A percentile compares a stretch with the other conserved stretches of the same genome.
These are phyloP conservation scores for Rhabditoides inermis DNA, from an alignment of 2,888 invertebrate species.

Conservation along the genomic window DNA sequence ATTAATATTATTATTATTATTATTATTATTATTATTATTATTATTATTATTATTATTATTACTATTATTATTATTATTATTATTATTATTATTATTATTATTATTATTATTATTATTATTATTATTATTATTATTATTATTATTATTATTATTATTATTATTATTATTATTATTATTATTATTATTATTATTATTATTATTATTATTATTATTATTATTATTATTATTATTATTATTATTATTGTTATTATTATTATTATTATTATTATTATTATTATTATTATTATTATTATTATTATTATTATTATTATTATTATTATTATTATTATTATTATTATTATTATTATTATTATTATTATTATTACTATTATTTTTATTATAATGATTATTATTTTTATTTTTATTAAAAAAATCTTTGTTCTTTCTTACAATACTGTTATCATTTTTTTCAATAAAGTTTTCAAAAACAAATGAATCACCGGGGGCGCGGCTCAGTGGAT, in stretches of 20 bases:
- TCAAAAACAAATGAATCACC: too few relatives aligned
- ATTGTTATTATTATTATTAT: background rate
- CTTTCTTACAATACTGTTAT: background rate
- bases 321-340: background rate
- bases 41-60: too few relatives aligned
- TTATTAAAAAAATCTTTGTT: background rate
- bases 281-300: background rate
- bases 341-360: background rate
- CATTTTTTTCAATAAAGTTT: background rate
- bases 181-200: background rate
- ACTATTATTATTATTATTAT: too few relatives aligned
- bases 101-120: background rate
- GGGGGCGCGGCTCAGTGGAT: too few relatives aligned
- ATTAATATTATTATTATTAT: too few relatives aligned
- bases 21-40: too few relatives aligned
- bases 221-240: background rate
- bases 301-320: background rate
- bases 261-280: background rate
- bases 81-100: too few relatives aligned
- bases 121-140: background rate
- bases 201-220: background rate
- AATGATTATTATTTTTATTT: background rate
- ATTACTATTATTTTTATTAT: background rate
- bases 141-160: background rate
- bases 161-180: background rate